Conservation (phyloP, 2,113 vertebrate species). For the Daboia siamensis region DNA sequence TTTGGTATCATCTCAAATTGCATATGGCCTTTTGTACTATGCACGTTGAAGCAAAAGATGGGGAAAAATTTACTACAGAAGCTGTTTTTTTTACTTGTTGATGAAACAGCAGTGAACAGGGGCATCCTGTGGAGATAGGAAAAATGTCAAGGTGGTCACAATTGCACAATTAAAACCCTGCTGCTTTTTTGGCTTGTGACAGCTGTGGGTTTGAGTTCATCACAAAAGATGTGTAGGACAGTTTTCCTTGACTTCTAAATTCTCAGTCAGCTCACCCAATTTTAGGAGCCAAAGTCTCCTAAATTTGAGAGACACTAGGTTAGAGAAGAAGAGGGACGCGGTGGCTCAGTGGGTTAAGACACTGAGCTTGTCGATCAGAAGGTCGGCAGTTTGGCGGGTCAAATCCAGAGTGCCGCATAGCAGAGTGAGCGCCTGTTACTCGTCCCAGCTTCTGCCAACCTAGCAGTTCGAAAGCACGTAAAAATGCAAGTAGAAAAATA, state of each 20-base stretch:
- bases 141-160: neutral
- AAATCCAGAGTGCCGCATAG: too few species aligned
- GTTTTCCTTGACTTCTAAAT: neutral
- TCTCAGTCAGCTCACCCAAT: neutral
- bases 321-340: too few species aligned
- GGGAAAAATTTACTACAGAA: neutral
- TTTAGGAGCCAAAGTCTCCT: neutral
- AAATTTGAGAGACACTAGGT: neutral
- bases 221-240: fast-evolving
- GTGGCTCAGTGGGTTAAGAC: too few species aligned
- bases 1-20: neutral
- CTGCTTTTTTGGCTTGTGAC: neutral
- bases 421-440: too few species aligned
- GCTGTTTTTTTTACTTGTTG: too few species aligned
- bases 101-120: neutral
- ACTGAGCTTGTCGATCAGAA: too few species aligned
- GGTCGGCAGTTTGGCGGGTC: too few species aligned
- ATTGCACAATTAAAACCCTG: neutral
- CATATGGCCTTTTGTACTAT: neutral
- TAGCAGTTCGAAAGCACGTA: too few species aligned
- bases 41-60: neutral
- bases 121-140: neutral
- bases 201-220: fast-evolving
- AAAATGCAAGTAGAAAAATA: too few species aligned
- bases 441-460: too few species aligned